A percentile compares a stretch with the other conserved stretches of the same genome.
Evolutionary conservation across 2,797 vertebrate species (phyloP).

Genomic region (Australoheros facetus): DNA sequence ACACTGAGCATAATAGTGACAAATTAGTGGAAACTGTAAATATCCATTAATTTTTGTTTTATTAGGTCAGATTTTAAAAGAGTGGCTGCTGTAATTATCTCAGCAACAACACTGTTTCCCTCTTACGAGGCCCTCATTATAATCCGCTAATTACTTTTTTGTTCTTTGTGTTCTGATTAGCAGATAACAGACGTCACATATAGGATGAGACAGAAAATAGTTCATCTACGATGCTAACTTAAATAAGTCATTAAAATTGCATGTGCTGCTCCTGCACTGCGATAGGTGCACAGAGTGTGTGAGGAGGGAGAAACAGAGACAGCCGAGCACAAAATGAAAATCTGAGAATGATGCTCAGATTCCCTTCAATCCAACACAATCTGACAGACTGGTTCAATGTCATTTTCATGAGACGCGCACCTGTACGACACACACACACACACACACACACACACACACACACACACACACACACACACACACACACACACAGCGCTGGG

Average conservation of each 20-base stretch:
- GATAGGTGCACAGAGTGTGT: not conserved
- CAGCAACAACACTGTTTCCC: conserved; percentile 55
- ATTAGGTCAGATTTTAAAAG: conserved; percentile 70
- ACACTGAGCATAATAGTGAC: conserved; percentile 40
- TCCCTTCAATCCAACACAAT: conserved; percentile 46
- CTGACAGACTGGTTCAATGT: conserved; percentile 49
- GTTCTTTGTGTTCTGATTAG: conserved; percentile 56
- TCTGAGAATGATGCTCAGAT: conserved; percentile 17
- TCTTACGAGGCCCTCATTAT: conserved; percentile 61
- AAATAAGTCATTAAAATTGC: conserved; percentile 22
- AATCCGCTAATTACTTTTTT: conserved; percentile 72
- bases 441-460: not conserved
- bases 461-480: not conserved
- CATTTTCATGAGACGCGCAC: conserved; percentile 39
- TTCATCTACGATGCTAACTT: conserved; percentile 31
- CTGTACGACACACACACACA: conserved; percentile 9
- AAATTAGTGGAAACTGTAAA: conserved; percentile 51
- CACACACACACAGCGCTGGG: conserved; percentile 15
- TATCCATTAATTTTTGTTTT: conserved; percentile 61
- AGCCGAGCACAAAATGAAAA: not conserved
- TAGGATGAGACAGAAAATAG: conserved; percentile 22
- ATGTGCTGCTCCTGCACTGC: conserved; percentile 4
- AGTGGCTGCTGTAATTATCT: conserved; percentile 65
- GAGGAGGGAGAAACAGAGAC: not conserved
- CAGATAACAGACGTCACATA: conserved; percentile 46